Conservation (phyloP, 2,888 invertebrate species). For the Melanotus villosus region DNA sequence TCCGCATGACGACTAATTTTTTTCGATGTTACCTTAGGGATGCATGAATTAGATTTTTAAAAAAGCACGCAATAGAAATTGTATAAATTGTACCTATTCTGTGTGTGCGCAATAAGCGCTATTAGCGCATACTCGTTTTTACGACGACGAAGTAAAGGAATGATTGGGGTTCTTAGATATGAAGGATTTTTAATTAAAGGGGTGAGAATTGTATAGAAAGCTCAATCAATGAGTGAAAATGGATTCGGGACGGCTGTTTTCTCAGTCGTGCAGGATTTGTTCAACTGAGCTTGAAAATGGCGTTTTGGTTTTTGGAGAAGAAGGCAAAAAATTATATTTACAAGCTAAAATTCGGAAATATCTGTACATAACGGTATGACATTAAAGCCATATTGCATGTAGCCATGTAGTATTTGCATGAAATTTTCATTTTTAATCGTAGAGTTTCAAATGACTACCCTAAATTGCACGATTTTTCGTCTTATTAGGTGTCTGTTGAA, state of each 20-base stretch:
- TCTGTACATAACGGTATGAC: slow-evolving; percentile 76
- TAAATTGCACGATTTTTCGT: slow-evolving; percentile 40
- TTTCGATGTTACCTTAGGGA: slow-evolving; percentile 51
- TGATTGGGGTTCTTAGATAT: slow-evolving; percentile 57
- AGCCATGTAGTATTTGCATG: slow-evolving; percentile 28
- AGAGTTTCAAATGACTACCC: neutral
- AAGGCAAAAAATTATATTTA: slow-evolving; percentile 76
- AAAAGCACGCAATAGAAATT: slow-evolving; percentile 64
- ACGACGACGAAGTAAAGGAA: slow-evolving; percentile 56
- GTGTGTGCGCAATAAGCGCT: slow-evolving; percentile 64
- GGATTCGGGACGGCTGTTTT: slow-evolving; percentile 57
- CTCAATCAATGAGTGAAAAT: slow-evolving; percentile 59
- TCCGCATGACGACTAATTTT: slow-evolving; percentile 35
- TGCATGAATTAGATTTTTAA: slow-evolving; percentile 62
- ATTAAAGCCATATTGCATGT: slow-evolving; percentile 52
- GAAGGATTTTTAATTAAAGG: slow-evolving; percentile 53
- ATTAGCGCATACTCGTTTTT: slow-evolving; percentile 61
- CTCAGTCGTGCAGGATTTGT: slow-evolving; percentile 75
- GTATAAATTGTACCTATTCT: slow-evolving; percentile 64
- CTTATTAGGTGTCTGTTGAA: slow-evolving; percentile 74
- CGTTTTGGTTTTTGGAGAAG: slow-evolving; percentile 76
- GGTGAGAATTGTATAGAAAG: slow-evolving; percentile 48
- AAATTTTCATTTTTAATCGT: slow-evolving; percentile 23
- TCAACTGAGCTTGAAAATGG: slow-evolving; percentile 74
- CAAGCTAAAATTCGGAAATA: slow-evolving; percentile 79